Percentiles rank a stretch among this genome's conserved stretches.
Conservation (phyloP, 2,888 invertebrate genomes). For the Brachyopa scutellaris region DNA sequence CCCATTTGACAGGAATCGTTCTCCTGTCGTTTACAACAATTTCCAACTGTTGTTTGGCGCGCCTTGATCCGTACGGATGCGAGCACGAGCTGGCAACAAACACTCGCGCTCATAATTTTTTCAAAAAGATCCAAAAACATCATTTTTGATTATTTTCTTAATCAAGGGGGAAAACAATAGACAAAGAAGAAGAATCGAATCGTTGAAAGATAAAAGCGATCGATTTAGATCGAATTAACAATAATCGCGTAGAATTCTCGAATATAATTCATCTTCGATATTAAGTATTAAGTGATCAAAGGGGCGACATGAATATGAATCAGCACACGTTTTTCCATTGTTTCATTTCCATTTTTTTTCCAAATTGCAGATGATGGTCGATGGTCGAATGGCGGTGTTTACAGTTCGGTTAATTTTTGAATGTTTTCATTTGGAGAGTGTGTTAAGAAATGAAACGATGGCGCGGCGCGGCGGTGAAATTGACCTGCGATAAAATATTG, state of each 20-base stretch:
- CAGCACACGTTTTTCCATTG: conserved; percentile 6
- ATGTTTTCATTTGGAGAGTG: conserved; percentile 52
- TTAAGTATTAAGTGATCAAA: conserved; percentile 74
- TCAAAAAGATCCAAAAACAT: conserved; percentile 41
- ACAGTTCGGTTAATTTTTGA: conserved; percentile 39
- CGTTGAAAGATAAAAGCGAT: conserved; percentile 68
- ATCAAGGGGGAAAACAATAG: conserved; percentile 63
- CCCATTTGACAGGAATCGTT: conserved; percentile 51
- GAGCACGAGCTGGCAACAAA: not conserved
- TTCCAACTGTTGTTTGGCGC: conserved; percentile 59
- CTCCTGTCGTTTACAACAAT: conserved; percentile 25
- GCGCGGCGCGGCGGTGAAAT: not conserved
- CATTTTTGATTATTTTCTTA: conserved; percentile 68
- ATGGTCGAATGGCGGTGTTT: conserved; percentile 25
- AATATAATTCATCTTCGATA: conserved; percentile 64
- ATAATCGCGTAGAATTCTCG: conserved; percentile 18
- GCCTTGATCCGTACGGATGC: conserved; percentile 8
- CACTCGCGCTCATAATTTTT: conserved; percentile 34
- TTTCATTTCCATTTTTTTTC: conserved; percentile 48
- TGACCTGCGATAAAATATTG: conserved; percentile 48
- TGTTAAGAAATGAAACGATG: conserved; percentile 23
- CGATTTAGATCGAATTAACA: conserved; percentile 62
- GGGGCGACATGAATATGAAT: conserved; percentile 62
- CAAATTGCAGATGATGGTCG: conserved; percentile 4
- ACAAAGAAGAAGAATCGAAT: conserved; percentile 40